Conservation (phyloP, 2,113 vertebrate species). For the Fregetta grallaria region DNA sequence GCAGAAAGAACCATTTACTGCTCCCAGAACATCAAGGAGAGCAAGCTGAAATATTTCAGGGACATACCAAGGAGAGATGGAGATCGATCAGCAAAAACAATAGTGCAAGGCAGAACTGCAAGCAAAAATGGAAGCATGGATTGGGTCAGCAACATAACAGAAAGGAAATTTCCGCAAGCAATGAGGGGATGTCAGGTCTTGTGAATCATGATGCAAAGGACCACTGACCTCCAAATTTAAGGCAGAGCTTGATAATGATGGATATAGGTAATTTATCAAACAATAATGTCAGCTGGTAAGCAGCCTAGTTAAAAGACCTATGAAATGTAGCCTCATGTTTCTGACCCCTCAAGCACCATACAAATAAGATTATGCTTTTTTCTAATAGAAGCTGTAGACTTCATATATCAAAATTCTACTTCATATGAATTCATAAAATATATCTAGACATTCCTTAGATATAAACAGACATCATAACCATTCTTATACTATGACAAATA, state of each 20-base stretch:
- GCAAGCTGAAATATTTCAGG: slow-evolving; percentile 58
- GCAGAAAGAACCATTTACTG: slow-evolving; percentile 49
- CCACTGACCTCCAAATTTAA: slow-evolving; percentile 49
- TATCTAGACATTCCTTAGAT: not conserved
- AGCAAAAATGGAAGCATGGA: not conserved
- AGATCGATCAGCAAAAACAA: slow-evolving; percentile 54
- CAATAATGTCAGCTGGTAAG: not conserved
- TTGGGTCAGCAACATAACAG: not conserved
- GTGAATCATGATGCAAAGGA: slow-evolving; percentile 34
- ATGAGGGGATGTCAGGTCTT: not conserved
- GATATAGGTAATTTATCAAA: slow-evolving; percentile 38
- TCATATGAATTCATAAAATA: not conserved
- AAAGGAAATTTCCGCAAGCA: not conserved
- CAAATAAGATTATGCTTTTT: not conserved
- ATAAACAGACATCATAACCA: not conserved
- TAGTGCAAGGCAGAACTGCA: not conserved
- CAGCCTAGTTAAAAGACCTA: slow-evolving; percentile 28
- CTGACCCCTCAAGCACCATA: not conserved
- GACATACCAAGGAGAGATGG: slow-evolving; percentile 54
- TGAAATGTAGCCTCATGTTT: slow-evolving; percentile 37
- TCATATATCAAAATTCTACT: not conserved
- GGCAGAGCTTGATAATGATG: slow-evolving; percentile 21
- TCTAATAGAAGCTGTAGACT: not conserved
- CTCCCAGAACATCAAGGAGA: slow-evolving; percentile 31
- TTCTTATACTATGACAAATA: not conserved